Base-by-base conservation (phyloP, 2,113 vertebrate genomes). In the Cephalopholis sonnerati region DNA sequence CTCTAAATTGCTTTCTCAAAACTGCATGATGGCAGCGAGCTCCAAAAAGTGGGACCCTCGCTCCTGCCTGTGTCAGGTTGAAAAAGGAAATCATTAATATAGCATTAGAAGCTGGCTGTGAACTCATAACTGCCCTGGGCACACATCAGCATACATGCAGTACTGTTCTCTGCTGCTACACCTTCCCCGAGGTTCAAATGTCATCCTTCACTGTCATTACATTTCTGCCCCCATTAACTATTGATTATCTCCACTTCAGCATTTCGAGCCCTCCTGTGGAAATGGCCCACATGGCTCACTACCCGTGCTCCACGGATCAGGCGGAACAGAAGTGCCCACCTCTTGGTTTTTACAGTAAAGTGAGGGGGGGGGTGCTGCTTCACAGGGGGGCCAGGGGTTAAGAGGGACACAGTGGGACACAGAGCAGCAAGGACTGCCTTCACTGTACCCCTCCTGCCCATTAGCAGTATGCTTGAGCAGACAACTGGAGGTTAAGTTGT, bases 41-140 rank as follows among this genome's bases (percentile, higher is more conserved):
- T 54, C 53, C 73, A 32, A 27, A 86, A 87, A 89, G 70, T 20
- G 24, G n/a, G 15, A 8, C 29, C 29, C n/a, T 83, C 17, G 17
- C 79, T 79, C 83, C 59, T 63, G 87, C 59, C 84, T 85, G 75
- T 90, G 85, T 89, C 84, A 85, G 82, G 84, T 70, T 83, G 74
- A 92, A 85, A 93, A 88, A 80, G 80, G 84, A 90, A 94, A 93
- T 94, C 92, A 93, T 95, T 93, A 93, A 93, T 93, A 87, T 86
- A 88, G 89, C 94, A 94, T 94, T 91, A 94, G 86, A 89, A 72
- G 89, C 77, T 79, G 81, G 81, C 87, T 85, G 89, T 87, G 91
- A 88, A 91, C 73, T 46, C 53, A 71, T 70, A 81, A 89, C 87
- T 81, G 89, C 91, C 89, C 87, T 77, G 75, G 89, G 91, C 90